Conservation (phyloP, 2,113 vertebrate genomes). For the Epinephelus cyanopodus region DNA sequence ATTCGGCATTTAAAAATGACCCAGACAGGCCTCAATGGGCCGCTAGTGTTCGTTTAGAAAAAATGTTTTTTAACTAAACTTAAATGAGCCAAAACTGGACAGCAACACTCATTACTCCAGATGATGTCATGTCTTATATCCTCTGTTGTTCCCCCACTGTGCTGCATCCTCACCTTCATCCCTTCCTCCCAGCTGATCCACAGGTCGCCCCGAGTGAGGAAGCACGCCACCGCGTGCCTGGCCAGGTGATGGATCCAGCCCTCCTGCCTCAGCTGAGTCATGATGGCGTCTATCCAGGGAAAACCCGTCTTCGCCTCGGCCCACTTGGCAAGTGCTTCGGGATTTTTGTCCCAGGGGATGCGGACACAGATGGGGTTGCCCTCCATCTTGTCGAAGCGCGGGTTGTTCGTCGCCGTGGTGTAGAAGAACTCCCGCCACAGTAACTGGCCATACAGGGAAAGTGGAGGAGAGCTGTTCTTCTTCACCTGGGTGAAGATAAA, state of each 20-base stretch:
- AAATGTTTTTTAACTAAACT: neutral
- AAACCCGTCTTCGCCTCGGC: slow-evolving; percentile 85
- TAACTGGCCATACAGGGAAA: slow-evolving; percentile 85
- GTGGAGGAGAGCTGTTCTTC: slow-evolving; percentile 84
- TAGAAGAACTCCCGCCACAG: slow-evolving; percentile 87
- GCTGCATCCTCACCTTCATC: slow-evolving; percentile 81
- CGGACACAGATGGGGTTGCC: slow-evolving; percentile 86
- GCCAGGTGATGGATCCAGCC: slow-evolving; percentile 87
- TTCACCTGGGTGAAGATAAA: slow-evolving; percentile 75
- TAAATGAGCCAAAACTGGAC: neutral
- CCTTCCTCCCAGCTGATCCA: slow-evolving; percentile 89
- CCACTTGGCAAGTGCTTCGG: slow-evolving; percentile 85
- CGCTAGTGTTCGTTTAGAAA: neutral
- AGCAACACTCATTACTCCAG: neutral
- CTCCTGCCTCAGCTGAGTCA: slow-evolving; percentile 86
- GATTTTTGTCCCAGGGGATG: slow-evolving; percentile 86
- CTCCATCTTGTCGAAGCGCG: slow-evolving; percentile 86
- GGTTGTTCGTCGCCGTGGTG: slow-evolving; percentile 84
- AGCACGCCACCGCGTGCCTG: slow-evolving; percentile 85
- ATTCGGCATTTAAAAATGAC: neutral
- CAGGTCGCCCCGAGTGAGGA: slow-evolving; percentile 85
- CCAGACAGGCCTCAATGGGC: neutral
- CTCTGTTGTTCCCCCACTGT: neutral
- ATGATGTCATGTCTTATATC: neutral
- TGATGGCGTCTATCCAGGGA: slow-evolving; percentile 88